Evolutionary conservation across 2,113 vertebrate genomes (phyloP).

Genomic region (Phodopus roborovskii): DNA sequence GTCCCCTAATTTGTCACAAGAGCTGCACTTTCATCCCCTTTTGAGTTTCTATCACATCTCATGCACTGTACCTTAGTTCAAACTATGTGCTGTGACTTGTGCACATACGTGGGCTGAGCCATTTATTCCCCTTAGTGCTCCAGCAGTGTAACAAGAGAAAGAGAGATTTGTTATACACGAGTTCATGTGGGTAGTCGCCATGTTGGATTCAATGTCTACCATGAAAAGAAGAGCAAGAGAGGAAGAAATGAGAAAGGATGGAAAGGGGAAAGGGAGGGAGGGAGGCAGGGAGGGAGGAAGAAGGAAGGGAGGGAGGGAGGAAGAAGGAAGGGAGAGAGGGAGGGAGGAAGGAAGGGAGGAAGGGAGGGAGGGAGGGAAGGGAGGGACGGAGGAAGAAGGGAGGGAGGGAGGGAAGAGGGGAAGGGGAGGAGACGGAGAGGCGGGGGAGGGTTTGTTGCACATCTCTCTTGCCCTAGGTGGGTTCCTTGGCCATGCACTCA

Average conservation of each 20-base stretch:
- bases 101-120: not conserved
- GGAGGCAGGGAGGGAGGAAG: not conserved
- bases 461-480: not conserved
- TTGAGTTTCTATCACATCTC: not conserved
- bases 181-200: fast-evolving
- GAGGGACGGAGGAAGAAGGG: not conserved
- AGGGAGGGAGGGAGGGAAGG: too few species aligned
- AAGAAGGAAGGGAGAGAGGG: too few species aligned
- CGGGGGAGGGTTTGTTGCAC: too few species aligned
- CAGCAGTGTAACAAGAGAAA: not conserved
- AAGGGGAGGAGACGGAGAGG: fast-evolving
- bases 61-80: not conserved
- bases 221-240: too few species aligned
- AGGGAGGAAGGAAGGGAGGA: too few species aligned
- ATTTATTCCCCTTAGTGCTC: not conserved
- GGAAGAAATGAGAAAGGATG: too few species aligned
- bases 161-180: not conserved
- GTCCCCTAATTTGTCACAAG: not conserved
- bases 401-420: fast-evolving
- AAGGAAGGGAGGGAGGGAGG: too few species aligned
- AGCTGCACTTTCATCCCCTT: not conserved
- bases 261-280: not conserved
- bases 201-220: not conserved
- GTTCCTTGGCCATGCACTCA: not conserved
- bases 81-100: not conserved